phyloP scores from a whole-genome alignment of 2,888 invertebrate species.

The Eristalinus sepulchralis region DNA sequence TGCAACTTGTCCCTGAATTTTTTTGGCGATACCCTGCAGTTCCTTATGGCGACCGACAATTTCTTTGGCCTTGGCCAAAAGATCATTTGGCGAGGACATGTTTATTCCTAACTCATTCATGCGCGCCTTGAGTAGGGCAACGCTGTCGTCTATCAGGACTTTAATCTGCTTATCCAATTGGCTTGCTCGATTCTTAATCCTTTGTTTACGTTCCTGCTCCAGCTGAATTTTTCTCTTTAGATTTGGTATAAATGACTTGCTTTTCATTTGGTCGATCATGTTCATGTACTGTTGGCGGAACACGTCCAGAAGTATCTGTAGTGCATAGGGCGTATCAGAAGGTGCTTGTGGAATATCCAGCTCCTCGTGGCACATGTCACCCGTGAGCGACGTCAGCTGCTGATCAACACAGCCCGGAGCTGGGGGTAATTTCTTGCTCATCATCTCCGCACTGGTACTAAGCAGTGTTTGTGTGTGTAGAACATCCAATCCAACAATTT shows the following conservation, averaged over 20 bases:
- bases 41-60: slow-evolving; percentile 96
- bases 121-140: slow-evolving; percentile 91
- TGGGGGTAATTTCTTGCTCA: slow-evolving; percentile 89
- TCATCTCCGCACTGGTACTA: slow-evolving; percentile 89
- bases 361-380: slow-evolving; percentile 89
- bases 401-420: slow-evolving; percentile 96
- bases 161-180: slow-evolving; percentile 96
- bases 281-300: slow-evolving; percentile 92
- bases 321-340: slow-evolving; percentile 89
- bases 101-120: slow-evolving; percentile 96
- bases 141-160: slow-evolving; percentile 95
- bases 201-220: slow-evolving; percentile 92
- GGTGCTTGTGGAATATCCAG: slow-evolving; percentile 91
- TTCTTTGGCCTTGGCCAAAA: slow-evolving; percentile 93
- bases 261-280: slow-evolving; percentile 92
- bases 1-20: slow-evolving; percentile 91
- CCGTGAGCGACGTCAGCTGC: slow-evolving; percentile 90
- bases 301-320: slow-evolving; percentile 93
- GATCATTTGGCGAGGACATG: slow-evolving; percentile 91
- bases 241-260: slow-evolving; percentile 87
- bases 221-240: slow-evolving; percentile 89
- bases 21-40: slow-evolving; percentile 92
- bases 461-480: slow-evolving; percentile 94
- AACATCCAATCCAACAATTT: slow-evolving; percentile 93
- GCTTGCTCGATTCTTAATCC: slow-evolving; percentile 91